Evolutionary conservation across 53 echinoderm and acorn worm species (phyloP).

Genomic region (Arbacia lixula): DNA sequence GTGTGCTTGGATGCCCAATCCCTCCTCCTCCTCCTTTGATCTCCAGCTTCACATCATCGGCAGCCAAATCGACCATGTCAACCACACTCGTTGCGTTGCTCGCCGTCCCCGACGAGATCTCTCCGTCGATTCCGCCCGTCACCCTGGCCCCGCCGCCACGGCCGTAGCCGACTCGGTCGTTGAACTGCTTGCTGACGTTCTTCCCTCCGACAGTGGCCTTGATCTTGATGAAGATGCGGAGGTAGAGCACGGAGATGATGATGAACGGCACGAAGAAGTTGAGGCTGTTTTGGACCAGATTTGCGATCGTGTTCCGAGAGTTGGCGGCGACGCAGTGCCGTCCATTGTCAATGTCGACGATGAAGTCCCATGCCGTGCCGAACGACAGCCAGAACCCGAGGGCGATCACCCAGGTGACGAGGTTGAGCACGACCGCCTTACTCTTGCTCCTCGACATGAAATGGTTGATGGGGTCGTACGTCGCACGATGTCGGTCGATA

Average conservation of each 20-base stretch:
- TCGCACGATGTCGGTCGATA: constrained; percentile 64
- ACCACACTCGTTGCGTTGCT: constrained; percentile 10
- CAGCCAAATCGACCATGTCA: not conserved
- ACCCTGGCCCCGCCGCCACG: not conserved
- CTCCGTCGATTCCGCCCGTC: not conserved
- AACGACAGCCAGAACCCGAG: constrained; percentile 10
- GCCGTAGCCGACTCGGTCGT: not conserved
- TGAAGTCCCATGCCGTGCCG: constrained; percentile 32
- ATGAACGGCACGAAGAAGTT: constrained; percentile 16
- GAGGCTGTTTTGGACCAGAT: not conserved
- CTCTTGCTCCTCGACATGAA: constrained; percentile 10
- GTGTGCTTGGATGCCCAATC: not conserved
- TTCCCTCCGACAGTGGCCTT: not conserved
- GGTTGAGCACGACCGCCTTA: constrained; percentile 19
- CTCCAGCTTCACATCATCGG: not conserved
- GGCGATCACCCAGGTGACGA: not conserved
- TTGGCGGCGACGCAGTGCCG: not conserved
- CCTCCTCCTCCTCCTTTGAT: not conserved
- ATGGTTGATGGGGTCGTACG: constrained; percentile 59
- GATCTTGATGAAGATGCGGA: constrained; percentile 29
- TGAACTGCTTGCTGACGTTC: not conserved
- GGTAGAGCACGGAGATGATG: not conserved
- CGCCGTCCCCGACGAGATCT: not conserved
- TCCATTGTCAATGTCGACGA: not conserved
- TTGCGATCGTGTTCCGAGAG: not conserved